A percentile compares a stretch with the other conserved stretches of the same genome.
These are phyloP conservation scores for Karalla daura DNA, from an alignment of 2,797 vertebrate genomes.

Conservation along the genomic window DNA sequence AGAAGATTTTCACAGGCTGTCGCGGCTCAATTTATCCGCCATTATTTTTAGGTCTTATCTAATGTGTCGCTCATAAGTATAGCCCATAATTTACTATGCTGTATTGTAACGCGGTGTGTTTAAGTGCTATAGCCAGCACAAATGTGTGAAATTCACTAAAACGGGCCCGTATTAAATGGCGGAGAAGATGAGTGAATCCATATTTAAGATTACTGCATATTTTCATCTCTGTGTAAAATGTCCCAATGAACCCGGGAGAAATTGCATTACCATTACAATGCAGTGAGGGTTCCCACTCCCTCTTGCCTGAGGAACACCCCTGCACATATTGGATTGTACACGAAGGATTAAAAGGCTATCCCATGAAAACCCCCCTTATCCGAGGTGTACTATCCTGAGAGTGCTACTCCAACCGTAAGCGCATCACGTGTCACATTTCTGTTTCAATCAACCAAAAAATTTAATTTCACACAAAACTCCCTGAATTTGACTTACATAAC, in stretches of 20 bases:
- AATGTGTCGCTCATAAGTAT: neutral
- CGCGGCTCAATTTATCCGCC: neutral
- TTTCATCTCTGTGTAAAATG: constrained; percentile 42
- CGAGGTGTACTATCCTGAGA: constrained; percentile 39
- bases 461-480: constrained; percentile 62
- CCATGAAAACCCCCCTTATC: constrained; percentile 61
- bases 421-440: constrained; percentile 46
- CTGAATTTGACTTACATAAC: constrained; percentile 68
- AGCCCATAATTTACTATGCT: neutral
- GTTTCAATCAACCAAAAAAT: constrained; percentile 50
- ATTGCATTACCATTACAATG: constrained; percentile 53
- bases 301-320: constrained; percentile 70
- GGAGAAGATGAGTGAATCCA: constrained; percentile 2
- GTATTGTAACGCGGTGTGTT: neutral
- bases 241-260: constrained; percentile 22
- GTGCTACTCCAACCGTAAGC: constrained; percentile 43
- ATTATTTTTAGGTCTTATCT: neutral
- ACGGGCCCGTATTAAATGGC: constrained; percentile 5
- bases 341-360: constrained; percentile 76
- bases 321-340: constrained; percentile 63
- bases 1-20: neutral
- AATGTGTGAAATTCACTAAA: neutral
- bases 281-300: constrained; percentile 57
- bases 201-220: constrained; percentile 20
- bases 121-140: neutral